Percentiles rank a stretch among this genome's conserved stretches.
Conservation (phyloP, 2,888 invertebrate genomes). For the Sarcophaga variegata region DNA sequence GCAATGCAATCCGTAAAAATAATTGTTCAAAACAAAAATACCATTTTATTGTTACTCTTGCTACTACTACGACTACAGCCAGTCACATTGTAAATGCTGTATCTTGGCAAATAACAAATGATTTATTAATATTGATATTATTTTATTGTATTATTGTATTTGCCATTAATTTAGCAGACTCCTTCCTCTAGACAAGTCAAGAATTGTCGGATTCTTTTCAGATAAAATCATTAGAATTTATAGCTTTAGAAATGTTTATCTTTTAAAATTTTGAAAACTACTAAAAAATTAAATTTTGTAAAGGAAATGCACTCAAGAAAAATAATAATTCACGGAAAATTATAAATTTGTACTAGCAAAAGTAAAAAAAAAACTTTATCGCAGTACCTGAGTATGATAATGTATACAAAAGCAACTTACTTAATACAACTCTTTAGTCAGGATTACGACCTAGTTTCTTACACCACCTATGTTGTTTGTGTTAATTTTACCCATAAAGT, state of each 20-base stretch:
- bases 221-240: slow-evolving; percentile 37
- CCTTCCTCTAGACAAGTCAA: slow-evolving; percentile 12
- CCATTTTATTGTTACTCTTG: slow-evolving; percentile 27
- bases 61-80: background rate
- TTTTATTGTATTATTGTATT: background rate
- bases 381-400: too few species aligned
- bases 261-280: background rate
- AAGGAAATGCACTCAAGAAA: background rate
- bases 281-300: background rate
- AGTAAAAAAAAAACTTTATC: too few species aligned
- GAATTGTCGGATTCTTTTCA: slow-evolving; percentile 20
- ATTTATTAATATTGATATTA: slow-evolving; percentile 35
- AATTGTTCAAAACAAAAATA: slow-evolving; percentile 40
- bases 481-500: too few species aligned
- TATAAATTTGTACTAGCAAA: too few species aligned
- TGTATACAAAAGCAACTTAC: too few species aligned
- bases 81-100: background rate
- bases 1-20: slow-evolving; percentile 38
- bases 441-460: too few species aligned
- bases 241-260: slow-evolving; percentile 37
- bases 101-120: slow-evolving; percentile 32
- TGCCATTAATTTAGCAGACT: background rate
- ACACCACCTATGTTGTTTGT: too few species aligned
- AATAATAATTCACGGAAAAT: background rate
- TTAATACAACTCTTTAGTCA: too few species aligned